phyloP scores from a whole-genome alignment of 1,140 invertebrate species.

The Chrysomallon squamiferum region DNA sequence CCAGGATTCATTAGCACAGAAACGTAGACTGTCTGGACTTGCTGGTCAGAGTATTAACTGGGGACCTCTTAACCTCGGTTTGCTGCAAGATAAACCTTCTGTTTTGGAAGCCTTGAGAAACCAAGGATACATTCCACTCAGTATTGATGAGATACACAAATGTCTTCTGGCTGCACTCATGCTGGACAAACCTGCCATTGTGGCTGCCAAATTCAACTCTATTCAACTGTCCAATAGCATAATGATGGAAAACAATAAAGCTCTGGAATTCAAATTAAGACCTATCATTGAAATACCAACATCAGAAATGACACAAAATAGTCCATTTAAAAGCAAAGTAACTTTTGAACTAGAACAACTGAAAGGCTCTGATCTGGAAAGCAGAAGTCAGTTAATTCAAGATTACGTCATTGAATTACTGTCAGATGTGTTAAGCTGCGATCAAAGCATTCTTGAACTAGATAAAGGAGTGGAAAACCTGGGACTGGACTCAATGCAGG shows the following conservation, averaged over 20 bases:
- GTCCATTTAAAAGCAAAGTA: constrained; percentile 5
- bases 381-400: neutral
- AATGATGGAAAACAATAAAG: constrained; percentile 6
- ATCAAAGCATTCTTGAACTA: neutral
- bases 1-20: constrained; percentile 38
- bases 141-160: constrained; percentile 16
- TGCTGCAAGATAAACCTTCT: constrained; percentile 15
- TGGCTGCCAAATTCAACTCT: constrained; percentile 24
- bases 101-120: constrained; percentile 12
- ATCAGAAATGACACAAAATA: constrained; percentile 3
- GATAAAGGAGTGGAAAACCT: constrained; percentile 4
- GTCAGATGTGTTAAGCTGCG: neutral
- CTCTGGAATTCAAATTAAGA: constrained; percentile 13
- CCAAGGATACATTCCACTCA: constrained; percentile 22
- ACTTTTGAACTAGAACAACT: neutral
- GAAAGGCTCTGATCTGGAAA: neutral
- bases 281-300: constrained; percentile 13
- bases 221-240: constrained; percentile 12
- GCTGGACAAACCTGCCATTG: constrained; percentile 18
- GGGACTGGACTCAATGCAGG: constrained; percentile 20
- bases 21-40: constrained; percentile 20
- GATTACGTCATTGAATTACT: neutral
- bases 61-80: constrained; percentile 32
- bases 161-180: constrained; percentile 21
- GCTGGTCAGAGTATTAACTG: constrained; percentile 41